Evolutionary conservation across 2,888 invertebrate species (phyloP).

Genomic region (Lasioglossum oenotherae): DNA sequence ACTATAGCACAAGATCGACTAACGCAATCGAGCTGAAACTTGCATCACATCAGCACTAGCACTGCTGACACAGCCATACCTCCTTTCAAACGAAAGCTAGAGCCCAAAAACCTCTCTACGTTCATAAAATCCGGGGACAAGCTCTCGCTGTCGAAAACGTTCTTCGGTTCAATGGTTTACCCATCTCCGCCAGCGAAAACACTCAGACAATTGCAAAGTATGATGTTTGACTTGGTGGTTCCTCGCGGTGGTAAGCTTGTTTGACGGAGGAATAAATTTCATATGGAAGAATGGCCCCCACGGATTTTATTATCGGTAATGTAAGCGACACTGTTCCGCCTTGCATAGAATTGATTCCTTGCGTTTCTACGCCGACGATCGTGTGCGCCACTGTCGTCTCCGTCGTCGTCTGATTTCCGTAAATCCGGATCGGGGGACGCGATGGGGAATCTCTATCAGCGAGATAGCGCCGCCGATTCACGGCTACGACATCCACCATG

Average conservation of each 20-base stretch:
- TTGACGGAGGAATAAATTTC: conserved; percentile 15
- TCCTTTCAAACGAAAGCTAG: background rate
- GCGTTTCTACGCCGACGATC: conserved; percentile 22
- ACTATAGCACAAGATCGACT: background rate
- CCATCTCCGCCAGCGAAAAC: background rate
- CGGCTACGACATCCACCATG: conserved; percentile 64
- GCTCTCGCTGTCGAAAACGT: background rate
- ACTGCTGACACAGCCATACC: background rate
- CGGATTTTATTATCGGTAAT: conserved; percentile 9
- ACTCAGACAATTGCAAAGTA: conserved; percentile 1
- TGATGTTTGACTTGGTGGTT: conserved; percentile 15
- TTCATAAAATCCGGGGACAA: background rate
- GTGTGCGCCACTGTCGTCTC: background rate
- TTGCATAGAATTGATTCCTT: conserved; percentile 35
- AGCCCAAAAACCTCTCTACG: background rate
- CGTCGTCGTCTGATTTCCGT: conserved; percentile 18
- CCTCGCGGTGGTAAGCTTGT: background rate
- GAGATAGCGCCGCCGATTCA: conserved; percentile 42
- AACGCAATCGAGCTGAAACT: background rate
- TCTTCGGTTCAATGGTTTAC: background rate
- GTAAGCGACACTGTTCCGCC: background rate
- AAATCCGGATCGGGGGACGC: conserved; percentile 27
- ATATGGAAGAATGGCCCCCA: background rate
- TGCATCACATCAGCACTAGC: background rate
- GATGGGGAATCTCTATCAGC: conserved; percentile 55